Evolutionary conservation across 2,797 vertebrate genomes (phyloP), one percentile per base, ranked within the genome.

Genomic region (Miichthys miiuy): DNA sequence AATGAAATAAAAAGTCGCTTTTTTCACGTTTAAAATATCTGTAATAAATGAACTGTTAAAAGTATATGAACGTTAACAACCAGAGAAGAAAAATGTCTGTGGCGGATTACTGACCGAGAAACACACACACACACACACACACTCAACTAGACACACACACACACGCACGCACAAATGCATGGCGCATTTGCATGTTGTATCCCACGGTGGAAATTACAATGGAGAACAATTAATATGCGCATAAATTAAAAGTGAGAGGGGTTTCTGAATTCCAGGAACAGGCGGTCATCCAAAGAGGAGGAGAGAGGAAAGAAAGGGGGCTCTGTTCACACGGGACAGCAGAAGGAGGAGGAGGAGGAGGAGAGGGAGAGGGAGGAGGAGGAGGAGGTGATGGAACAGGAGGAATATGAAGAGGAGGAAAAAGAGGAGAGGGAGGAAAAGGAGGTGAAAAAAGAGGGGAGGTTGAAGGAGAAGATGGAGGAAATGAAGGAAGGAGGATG

Each of bases 121-220:
- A 23, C 34, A 46, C 3, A 60, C 54, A 69, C 66, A 48, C 47
- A 38, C 4, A 23, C 42, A 42, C 55, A n/a, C 75, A 42, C 60
- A 44, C 11, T 27, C 44, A 46, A n/a, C n/a, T n/a, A n/a, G n/a
- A n/a, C 25, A 47, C 51, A 57, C 65, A 3, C 69, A 12, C 70
- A 47, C 54, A 17, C 63, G n/a, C 77, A 20, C 63, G 25, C 77
- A 42, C 80, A 83, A 82, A 91, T 67, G 88, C 90, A 87, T 74
- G 89, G 83, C 52, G 77, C 85, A 95, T 95, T 95, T 96, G 94
- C 95, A 95, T 95, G 93, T 89, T 89, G 91, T 94, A 87, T 95
- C 95, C 94, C 94, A 95, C 94, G 95, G 94, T 95, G 93, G 90
- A 93, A 95, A 95, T 93, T 92, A 96, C 95, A 96, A 96, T 94